Base-by-base conservation (phyloP, 2,888 invertebrate species). In the Dynastes tityus region DNA sequence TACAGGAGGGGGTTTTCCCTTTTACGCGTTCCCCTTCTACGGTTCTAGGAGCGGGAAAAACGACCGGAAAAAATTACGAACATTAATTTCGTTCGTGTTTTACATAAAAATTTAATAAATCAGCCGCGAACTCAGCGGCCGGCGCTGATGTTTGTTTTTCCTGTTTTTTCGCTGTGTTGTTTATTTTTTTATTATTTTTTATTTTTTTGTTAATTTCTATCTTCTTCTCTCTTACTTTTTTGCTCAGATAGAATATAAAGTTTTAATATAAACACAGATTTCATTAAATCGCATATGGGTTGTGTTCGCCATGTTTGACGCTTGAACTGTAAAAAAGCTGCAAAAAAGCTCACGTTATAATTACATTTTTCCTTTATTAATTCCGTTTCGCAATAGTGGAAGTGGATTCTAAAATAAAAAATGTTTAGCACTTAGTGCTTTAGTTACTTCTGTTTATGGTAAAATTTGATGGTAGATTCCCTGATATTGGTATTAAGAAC, bases 71-170 rank as follows among this genome's bases (percentile, higher is more conserved):
- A 76, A 76, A 64, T 65, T 64, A 67, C 64, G 32, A 55, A 40
- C 64, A 64, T 76, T 64, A 53, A 76, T 64, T 76, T 63, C 58
- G 75, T 9, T 22, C 74, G 16, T 16, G 67, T 63, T 76, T 76
- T 76, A 76, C 76, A 76, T 76, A 76, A 67, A 76, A 76, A 76
- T 64, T 64, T 76, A 76, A 76, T 76, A 76, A 76, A 76, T 76
- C 76, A 76, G 53, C 49, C 6, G 49, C 67, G 27, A 67, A 64
- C 64, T n/a, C 29, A n/a, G 29, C 22, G 16, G 37, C 32, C 32
- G 5, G 32, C n/a, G 8, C 6, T 9, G 32, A n/a, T 55, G 40
- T 58, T 61, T 73, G 22, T 58, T 37, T 73, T 67, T 67, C 16
- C 16, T 67, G 32, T 45, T 67, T 67, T n/a, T n/a, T 32, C 13